Evolutionary conservation across 35 echinoderm and acorn worm species (phyloP).

Genomic region (Hemicentrotus pulcherrimus): DNA sequence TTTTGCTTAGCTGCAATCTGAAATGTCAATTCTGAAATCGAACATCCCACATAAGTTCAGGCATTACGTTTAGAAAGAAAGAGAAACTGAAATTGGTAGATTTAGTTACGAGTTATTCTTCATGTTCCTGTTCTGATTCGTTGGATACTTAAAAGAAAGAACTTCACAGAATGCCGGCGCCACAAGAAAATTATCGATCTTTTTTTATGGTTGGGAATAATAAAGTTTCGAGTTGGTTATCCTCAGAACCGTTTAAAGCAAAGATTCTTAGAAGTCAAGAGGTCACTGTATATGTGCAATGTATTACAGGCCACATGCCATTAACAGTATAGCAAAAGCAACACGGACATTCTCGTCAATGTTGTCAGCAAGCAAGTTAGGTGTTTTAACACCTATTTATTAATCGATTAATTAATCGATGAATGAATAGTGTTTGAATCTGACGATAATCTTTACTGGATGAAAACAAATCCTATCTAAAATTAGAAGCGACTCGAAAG

Average conservation of each 20-base stretch:
- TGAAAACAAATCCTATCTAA: too few relatives aligned
- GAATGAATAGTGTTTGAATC: too few relatives aligned
- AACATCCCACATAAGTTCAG: neutral
- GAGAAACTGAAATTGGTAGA: conserved; percentile 1
- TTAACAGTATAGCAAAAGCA: too few relatives aligned
- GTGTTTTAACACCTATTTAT: too few relatives aligned
- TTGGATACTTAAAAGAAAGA: neutral
- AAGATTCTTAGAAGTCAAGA: neutral
- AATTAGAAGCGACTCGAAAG: too few relatives aligned
- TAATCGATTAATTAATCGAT: too few relatives aligned
- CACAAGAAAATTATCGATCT: neutral
- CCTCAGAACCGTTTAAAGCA: neutral
- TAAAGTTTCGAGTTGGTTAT: neutral
- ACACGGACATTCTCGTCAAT: too few relatives aligned
- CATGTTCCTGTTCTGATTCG: neutral
- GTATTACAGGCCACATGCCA: neutral
- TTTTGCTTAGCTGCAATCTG: conserved; percentile 40
- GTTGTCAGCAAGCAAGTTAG: too few relatives aligned
- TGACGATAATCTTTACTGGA: too few relatives aligned
- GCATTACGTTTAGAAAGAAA: neutral
- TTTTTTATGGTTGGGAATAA: neutral
- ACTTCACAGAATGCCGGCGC: neutral
- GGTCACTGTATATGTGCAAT: neutral
- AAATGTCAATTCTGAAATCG: conserved; percentile 35
- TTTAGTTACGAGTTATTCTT: neutral